A percentile compares a stretch with the other conserved stretches of the same genome.
Conservation (phyloP, 2,113 vertebrate species). For the Symphodus melops region DNA sequence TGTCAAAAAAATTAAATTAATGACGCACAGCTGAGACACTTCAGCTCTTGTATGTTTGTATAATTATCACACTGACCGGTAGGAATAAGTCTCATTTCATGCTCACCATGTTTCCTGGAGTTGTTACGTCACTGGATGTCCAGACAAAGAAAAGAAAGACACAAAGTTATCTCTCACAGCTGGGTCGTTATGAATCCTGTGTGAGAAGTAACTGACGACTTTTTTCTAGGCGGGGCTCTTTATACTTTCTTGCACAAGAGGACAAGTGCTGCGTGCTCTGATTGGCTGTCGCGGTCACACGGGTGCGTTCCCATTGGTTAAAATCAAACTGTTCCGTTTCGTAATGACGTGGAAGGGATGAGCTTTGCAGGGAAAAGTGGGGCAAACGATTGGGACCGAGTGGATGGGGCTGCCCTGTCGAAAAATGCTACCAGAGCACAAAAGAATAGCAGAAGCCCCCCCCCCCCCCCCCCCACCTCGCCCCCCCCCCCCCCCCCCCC, state of each 20-base stretch:
- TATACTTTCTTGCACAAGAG: constrained; percentile 42
- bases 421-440: too few relatives aligned
- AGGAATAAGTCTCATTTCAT: accelerated
- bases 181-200: constrained; percentile 64
- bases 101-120: constrained; percentile 59
- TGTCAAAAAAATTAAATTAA: background rate
- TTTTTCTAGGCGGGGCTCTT: constrained; percentile 11
- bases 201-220: constrained; percentile 58
- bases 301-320: constrained; percentile 18
- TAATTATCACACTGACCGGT: background rate
- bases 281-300: constrained; percentile 10
- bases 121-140: background rate
- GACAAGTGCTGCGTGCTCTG: background rate
- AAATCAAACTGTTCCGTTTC: background rate
- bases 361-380: background rate
- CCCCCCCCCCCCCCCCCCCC: too few relatives aligned
- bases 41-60: too few relatives aligned
- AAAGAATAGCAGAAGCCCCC: too few relatives aligned
- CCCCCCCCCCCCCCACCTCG: too few relatives aligned
- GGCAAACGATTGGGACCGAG: too few relatives aligned
- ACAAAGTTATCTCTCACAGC: constrained; percentile 51
- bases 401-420: too few relatives aligned
- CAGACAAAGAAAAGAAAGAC: background rate
- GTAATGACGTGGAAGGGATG: background rate
- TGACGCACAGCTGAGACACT: too few relatives aligned